Base-by-base conservation (phyloP, 2,797 vertebrate genomes). In the Onychomys arenicola region DNA sequence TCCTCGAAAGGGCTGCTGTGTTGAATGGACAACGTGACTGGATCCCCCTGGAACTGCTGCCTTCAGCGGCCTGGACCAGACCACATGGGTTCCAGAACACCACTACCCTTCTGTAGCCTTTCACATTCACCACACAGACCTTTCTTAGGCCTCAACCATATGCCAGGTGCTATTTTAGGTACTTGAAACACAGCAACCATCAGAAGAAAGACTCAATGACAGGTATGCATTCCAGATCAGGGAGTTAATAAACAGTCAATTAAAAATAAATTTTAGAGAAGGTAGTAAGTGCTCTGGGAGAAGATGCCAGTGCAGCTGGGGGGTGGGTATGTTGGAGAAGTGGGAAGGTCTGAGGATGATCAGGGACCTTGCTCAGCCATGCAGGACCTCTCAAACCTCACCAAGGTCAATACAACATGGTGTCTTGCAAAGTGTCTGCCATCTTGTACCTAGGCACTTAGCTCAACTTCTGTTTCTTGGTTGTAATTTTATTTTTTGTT, bases 1-100 rank as follows among this genome's bases (percentile, higher is more conserved):
- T 92, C 2, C n/a, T 67, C 77, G 29, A 87, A 86, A 91, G 75
- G 32, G 32, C 40, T 91, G 34, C 61, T 80, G 7, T 67, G 77
- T 13, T 46, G 16, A 25, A 23, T 67, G 1, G n/a, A 43, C 7
- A 12, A 46, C 7, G 27, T 43, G 77, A 88, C 52, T 8, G 10
- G 25, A 21, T 0, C 0, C 23, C 57, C 37, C n/a, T 17, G n/a
- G 43, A 21, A 37, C 49, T n/a, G 21, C 3, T 59, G 49, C 27
- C 8, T 25, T 76, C 43, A 17, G 29, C 37, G 69, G 14, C 11
- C 46, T 75, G 49, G 32, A 32, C 8, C 34, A 23, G 1, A 55
- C 21, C 25, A 69, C 29, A 4, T 4, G 16, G 5, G 40, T 11
- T 76, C n/a, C 34, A 34, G 46, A 46, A 46, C 0, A 43, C 1